phyloP scores from a whole-genome alignment of 92 coral and sea anemone species.

The Palythoa grandiflora region DNA sequence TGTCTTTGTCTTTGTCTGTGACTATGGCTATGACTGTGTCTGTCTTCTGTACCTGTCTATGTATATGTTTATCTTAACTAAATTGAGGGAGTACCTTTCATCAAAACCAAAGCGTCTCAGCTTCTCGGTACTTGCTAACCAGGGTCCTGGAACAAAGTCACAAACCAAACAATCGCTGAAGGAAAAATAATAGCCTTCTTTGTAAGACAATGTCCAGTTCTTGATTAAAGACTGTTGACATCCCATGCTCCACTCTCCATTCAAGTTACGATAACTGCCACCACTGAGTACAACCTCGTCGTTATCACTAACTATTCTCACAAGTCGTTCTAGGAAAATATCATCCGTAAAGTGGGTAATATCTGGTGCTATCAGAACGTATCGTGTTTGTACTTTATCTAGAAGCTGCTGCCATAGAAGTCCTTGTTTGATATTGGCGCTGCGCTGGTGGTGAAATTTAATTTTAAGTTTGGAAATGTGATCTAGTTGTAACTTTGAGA shows the following conservation, averaged over 20 bases:
- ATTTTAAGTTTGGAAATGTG: conserved; percentile 38
- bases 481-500: neutral
- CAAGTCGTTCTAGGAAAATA: conserved; percentile 53
- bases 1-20: no score
- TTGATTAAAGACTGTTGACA: conserved; percentile 85
- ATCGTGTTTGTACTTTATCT: conserved; percentile 57
- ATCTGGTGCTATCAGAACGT: conserved; percentile 66
- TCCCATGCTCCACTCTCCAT: conserved; percentile 94
- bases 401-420: conserved; percentile 57
- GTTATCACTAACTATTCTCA: conserved; percentile 80
- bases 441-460: conserved; percentile 35
- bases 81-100: conserved; percentile 67
- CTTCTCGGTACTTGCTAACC: conserved; percentile 84
- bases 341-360: conserved; percentile 72
- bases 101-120: conserved; percentile 74
- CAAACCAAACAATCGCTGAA: conserved; percentile 90
- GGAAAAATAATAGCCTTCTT: conserved; percentile 90
- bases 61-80: no score
- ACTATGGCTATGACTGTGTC: no score
- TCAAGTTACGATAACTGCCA: conserved; percentile 83
- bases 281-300: conserved; percentile 81
- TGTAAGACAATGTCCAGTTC: conserved; percentile 86
- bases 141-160: conserved; percentile 90
- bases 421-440: conserved; percentile 39
- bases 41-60: no score